These are phyloP conservation scores for Sternotherus odoratus DNA, from an alignment of 2,797 vertebrate species.

Conservation along the genomic window DNA sequence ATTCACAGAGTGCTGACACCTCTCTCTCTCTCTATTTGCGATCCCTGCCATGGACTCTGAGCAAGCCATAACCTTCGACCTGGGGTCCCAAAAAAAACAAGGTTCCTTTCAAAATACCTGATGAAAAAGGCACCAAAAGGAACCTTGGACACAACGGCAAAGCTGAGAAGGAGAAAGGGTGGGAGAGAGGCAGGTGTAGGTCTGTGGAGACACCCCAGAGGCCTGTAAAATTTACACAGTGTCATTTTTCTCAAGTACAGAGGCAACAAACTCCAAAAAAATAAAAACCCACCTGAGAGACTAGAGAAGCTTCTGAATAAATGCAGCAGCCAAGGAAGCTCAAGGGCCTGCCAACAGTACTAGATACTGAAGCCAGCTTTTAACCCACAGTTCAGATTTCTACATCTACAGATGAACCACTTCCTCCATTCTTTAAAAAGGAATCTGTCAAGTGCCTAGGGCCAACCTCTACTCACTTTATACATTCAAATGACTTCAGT, in stretches of 20 bases:
- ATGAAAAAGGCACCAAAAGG: slow-evolving; percentile 1
- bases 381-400: slow-evolving; percentile 18
- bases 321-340: slow-evolving; percentile 26
- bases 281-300: slow-evolving; percentile 44
- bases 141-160: neutral
- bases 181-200: slow-evolving; percentile 23
- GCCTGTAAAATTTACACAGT: slow-evolving; percentile 20
- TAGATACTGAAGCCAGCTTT: slow-evolving; percentile 11
- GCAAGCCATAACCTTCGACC: neutral
- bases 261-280: slow-evolving; percentile 47
- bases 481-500: neutral
- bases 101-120: neutral
- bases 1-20: neutral
- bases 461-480: neutral
- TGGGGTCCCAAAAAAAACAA: neutral
- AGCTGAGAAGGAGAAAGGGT: neutral
- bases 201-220: neutral
- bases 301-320: slow-evolving; percentile 28
- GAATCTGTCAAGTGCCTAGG: neutral
- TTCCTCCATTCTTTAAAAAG: neutral
- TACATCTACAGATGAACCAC: neutral
- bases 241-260: slow-evolving; percentile 41
- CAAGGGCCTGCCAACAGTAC: neutral
- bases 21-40: neutral
- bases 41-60: neutral